Conservation (phyloP, 1,140 invertebrate species). For the Temnothorax curvispinosus region DNA sequence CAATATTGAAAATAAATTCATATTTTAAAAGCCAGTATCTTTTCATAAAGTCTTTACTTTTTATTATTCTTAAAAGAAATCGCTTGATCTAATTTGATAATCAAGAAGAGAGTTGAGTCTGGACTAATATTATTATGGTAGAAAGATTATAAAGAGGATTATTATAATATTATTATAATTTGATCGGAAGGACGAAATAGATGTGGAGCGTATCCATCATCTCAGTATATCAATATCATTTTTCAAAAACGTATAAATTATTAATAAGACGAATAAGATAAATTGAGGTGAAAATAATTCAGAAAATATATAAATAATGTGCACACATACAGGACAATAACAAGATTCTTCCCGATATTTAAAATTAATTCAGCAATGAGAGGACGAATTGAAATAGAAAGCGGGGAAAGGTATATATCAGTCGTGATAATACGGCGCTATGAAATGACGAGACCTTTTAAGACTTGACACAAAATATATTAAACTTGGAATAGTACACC, state of each 20-base stretch:
- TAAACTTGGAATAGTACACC: constrained; percentile 83
- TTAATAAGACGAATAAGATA: not conserved
- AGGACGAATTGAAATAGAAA: not conserved
- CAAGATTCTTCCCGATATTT: not conserved
- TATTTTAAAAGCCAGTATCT: not conserved
- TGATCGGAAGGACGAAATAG: not conserved
- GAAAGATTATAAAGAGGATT: not conserved
- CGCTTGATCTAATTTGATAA: not conserved
- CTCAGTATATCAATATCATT: not conserved
- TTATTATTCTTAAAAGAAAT: not conserved
- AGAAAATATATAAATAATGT: not conserved
- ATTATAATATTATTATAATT: not conserved
- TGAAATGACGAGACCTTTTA: constrained; percentile 67
- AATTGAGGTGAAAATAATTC: not conserved
- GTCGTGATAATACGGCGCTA: not conserved
- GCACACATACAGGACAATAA: not conserved
- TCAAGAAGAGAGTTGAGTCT: not conserved
- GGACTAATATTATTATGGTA: not conserved
- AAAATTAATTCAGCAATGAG: not conserved
- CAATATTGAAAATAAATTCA: not conserved
- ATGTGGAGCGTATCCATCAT: not conserved
- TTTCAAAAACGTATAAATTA: not conserved
- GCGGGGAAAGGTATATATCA: too few relatives aligned
- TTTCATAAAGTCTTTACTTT: not conserved
- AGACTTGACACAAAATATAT: constrained; percentile 84